These are phyloP conservation scores for Lophotis ruficrista DNA, from an alignment of 2,113 vertebrate species.

Conservation along the genomic window DNA sequence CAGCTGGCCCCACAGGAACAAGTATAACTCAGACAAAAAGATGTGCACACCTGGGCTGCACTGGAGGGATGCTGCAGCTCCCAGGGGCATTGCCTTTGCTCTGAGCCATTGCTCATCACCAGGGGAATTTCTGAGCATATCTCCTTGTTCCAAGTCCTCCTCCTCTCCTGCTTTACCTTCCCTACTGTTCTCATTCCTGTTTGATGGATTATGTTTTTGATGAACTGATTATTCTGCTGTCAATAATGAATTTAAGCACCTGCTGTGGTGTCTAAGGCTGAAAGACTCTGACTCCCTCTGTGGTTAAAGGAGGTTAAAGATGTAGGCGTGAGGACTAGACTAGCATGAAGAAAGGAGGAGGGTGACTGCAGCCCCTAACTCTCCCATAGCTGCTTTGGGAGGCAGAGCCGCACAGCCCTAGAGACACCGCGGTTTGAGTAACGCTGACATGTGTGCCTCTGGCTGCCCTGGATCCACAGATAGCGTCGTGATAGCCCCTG, in stretches of 20 bases:
- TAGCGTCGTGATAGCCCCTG: accelerated
- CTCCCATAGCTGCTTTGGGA: background rate
- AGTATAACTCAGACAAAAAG: background rate
- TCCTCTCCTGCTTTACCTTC: background rate
- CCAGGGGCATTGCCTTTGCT: background rate
- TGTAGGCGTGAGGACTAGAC: background rate
- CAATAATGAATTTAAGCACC: background rate
- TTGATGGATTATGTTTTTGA: no score
- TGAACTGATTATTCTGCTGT: background rate
- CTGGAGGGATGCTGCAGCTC: background rate
- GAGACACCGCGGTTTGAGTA: background rate
- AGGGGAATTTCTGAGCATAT: background rate
- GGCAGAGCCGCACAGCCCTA: background rate
- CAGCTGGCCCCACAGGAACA: background rate
- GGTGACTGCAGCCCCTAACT: background rate
- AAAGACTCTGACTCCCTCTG: background rate
- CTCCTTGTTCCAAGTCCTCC: background rate
- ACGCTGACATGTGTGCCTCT: background rate
- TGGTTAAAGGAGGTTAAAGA: background rate
- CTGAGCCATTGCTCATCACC: background rate
- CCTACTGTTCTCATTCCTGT: background rate
- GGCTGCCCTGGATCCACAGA: background rate
- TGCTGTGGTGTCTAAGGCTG: background rate
- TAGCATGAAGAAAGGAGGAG: background rate
- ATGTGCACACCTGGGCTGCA: background rate